These are phyloP conservation scores for Cranoglanis bouderius DNA, from an alignment of 2,113 vertebrate species.

Conservation along the genomic window DNA sequence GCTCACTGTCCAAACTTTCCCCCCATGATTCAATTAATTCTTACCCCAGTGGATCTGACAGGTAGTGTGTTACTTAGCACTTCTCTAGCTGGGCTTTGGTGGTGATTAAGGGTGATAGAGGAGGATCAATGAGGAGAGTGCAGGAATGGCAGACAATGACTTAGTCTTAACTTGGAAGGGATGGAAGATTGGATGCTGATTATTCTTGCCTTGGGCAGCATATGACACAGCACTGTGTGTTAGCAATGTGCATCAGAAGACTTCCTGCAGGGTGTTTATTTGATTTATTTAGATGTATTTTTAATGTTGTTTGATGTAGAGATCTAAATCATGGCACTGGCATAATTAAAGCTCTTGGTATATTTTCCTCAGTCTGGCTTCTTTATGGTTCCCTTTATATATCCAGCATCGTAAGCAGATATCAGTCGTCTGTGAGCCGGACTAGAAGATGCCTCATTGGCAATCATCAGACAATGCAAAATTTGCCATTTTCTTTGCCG, in stretches of 20 bases:
- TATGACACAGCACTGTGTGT: conserved; percentile 27
- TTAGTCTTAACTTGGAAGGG: conserved; percentile 18
- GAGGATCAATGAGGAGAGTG: conserved; percentile 50
- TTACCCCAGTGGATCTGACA: conserved; percentile 57
- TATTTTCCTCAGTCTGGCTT: conserved; percentile 26
- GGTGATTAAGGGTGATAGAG: conserved; percentile 55
- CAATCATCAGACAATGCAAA: conserved; percentile 35
- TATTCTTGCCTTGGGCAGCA: conserved; percentile 32
- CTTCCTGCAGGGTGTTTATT: conserved; percentile 21
- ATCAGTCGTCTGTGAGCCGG: conserved; percentile 31
- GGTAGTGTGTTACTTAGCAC: conserved; percentile 53
- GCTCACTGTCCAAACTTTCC: conserved; percentile 56
- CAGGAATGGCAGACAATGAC: conserved; percentile 31
- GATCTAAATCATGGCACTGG: conserved; percentile 25
- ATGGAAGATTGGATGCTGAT: conserved; percentile 36
- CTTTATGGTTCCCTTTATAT: conserved; percentile 43
- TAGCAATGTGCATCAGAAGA: conserved; percentile 24
- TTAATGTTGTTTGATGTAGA: conserved; percentile 30
- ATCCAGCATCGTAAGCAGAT: conserved; percentile 45
- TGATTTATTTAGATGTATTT: conserved; percentile 35
- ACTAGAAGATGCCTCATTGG: conserved; percentile 22
- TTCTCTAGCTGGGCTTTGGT: conserved; percentile 34
- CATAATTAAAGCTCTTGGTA: conserved; percentile 32
- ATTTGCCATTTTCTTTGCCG: conserved; percentile 13
- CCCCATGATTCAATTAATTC: conserved; percentile 60